Base-by-base conservation (phyloP, 2,113 vertebrate genomes). In the Zapus hudsonius region DNA sequence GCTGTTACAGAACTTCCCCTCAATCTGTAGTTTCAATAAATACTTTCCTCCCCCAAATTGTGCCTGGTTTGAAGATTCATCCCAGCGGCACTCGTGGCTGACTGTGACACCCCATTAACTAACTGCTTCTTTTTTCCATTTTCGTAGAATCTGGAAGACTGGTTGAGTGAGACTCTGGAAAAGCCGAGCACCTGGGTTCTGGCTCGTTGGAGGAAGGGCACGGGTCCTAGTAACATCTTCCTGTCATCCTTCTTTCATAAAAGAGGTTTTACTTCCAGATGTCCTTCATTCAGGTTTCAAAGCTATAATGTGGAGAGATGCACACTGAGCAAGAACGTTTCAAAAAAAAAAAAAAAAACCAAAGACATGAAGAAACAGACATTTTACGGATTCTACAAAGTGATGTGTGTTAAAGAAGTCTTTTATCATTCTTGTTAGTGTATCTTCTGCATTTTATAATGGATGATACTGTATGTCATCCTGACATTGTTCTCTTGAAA, bases 161-260 rank as follows among this genome's bases (percentile, higher is more conserved):
- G 33, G 23, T 70, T 40, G 47, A 91, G 75, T n/a, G 5, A 83
- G 73, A 22, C 73, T 79, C 23, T 85, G 78, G 79, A 87, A 93
- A 93, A 76, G 76, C 29, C 42, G 61, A 44, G 75, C 55, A 29
- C 27, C 76, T 67, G 80, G 23, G 36, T 95, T 87, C 76, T 44
- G 57, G 66, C 76, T 42, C 27, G 10, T 5, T n/a, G 59, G 40
- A 52, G 19, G 42, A 84, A 86, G 22, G 42, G 73, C n/a, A 57
- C 5, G 52, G 61, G 23, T 87, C n/a, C 66, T 22, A 59, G 10
- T 42, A 70, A 22, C 74, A 8, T 82, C 67, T 83, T 92, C 52
- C 27, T 87, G 27, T 80, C 36, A 47, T 23, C 22, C 25, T 52
- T 29, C 11, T 85, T 84, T 80, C 22, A 64, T 78, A 67, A 80